Evolutionary conservation across 2,888 invertebrate species (phyloP).

Genomic region (Clitarchus hookeri): DNA sequence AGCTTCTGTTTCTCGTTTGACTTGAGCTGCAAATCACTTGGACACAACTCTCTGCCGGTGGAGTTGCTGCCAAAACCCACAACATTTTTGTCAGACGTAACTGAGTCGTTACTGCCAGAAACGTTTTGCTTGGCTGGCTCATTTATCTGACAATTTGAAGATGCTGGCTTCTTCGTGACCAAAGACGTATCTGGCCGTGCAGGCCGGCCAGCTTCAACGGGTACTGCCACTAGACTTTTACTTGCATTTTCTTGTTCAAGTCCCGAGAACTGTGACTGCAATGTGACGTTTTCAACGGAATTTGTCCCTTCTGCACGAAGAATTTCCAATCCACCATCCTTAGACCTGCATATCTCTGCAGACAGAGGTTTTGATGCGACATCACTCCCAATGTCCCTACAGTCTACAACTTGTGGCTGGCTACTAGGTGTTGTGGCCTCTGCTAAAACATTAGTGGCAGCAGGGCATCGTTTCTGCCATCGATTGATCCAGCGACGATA

Average conservation of each 20-base stretch:
- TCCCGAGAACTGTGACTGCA: neutral
- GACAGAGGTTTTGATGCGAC: neutral
- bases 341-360: neutral
- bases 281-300: neutral
- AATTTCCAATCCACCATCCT: neutral
- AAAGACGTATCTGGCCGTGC: neutral
- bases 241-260: neutral
- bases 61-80: neutral
- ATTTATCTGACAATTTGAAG: neutral
- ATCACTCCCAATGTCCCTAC: neutral
- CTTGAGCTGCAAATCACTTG: neutral
- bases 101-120: neutral
- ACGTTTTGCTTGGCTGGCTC: neutral
- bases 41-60: no score
- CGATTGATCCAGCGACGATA: slow-evolving; percentile 37
- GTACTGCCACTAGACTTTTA: neutral
- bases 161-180: neutral
- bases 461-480: slow-evolving; percentile 29
- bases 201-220: neutral
- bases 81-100: neutral
- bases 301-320: neutral
- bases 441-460: neutral
- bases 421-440: neutral
- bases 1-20: neutral
- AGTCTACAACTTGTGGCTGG: neutral